phyloP scores from a whole-genome alignment of 2,888 invertebrate genomes.

The Leptothorax acervorum region DNA sequence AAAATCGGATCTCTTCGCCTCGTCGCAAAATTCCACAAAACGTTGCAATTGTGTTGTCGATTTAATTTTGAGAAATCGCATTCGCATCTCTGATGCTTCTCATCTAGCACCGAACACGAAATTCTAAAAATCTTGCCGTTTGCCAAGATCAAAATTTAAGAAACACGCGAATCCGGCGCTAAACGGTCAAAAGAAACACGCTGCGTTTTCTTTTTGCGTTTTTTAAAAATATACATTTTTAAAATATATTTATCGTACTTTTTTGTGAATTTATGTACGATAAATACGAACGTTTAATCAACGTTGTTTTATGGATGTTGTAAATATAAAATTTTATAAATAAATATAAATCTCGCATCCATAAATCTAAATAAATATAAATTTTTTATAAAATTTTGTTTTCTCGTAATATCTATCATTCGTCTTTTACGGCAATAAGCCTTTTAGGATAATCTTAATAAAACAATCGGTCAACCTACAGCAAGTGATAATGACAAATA shows the following conservation, averaged over 20 bases:
- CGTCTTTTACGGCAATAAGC: background rate
- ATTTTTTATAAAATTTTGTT: background rate
- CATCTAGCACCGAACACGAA: background rate
- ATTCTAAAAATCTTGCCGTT: background rate
- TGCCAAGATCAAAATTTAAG: background rate
- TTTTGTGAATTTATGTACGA: background rate
- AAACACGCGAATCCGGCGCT: background rate
- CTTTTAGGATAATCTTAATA: background rate
- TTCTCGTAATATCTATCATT: background rate
- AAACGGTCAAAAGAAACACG: background rate
- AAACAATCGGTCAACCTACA: background rate
- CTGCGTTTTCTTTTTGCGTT: background rate
- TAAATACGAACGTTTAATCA: background rate
- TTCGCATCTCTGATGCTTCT: background rate
- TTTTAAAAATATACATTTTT: background rate
- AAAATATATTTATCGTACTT: background rate
- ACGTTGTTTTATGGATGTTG: background rate
- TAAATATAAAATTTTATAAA: constrained; percentile 10
- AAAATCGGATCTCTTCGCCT: background rate
- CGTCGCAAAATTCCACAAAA: background rate
- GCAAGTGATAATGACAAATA: constrained; percentile 1
- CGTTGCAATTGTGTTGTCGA: background rate
- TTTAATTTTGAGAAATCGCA: background rate
- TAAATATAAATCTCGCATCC: background rate
- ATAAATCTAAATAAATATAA: constrained; percentile 23